Base-by-base conservation (phyloP, 1,140 invertebrate species). In the Anastrepha ludens region DNA sequence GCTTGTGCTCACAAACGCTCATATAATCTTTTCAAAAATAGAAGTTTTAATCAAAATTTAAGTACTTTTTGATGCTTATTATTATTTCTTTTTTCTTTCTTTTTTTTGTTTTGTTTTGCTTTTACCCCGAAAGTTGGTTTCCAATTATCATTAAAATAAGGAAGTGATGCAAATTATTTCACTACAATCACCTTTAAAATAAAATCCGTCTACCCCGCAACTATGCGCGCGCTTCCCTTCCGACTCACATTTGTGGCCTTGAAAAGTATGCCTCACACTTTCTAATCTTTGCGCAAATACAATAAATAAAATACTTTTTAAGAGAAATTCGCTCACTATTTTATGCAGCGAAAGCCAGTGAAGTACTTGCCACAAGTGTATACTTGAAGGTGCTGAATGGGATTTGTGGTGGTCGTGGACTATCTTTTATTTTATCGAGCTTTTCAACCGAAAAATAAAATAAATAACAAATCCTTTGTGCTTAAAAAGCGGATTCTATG, bases 381-480 rank as follows among this genome's bases (percentile, higher is more conserved):
- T 15, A 81, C 74, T 81, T 81, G 47, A 81, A 81, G 74, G 74
- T 81, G 74, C 74, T 81, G 74, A 81, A 55, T 29, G 20, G 47
- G 20, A 20, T 47, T 8, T 50, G 47, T 13, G 44, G 47, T 15
- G 44, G 74, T 81, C n/a, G 41, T n/a, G 17, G 74, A 39, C 64
- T 41, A 55, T 17, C 74, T 20, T 55, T 41, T 58, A 58, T 81
- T 81, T 58, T 29, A 55, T 29, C 44, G 5, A n/a, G 74, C 74
- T n/a, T 55, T 81, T 81, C 50, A 50, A 81, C 47, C 47, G 74
- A 44, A 81, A 81, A 81, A 81, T 55, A 81, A 81, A 81, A 74
- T 74, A 81, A 81, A 81, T 55, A 55, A 81, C 74, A 81, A 81
- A 81, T 81, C 11, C 74, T 55, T 81, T 81, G 20, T 81, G 41